Conservation (phyloP, 2,888 invertebrate genomes). For the Crematogaster levior region DNA sequence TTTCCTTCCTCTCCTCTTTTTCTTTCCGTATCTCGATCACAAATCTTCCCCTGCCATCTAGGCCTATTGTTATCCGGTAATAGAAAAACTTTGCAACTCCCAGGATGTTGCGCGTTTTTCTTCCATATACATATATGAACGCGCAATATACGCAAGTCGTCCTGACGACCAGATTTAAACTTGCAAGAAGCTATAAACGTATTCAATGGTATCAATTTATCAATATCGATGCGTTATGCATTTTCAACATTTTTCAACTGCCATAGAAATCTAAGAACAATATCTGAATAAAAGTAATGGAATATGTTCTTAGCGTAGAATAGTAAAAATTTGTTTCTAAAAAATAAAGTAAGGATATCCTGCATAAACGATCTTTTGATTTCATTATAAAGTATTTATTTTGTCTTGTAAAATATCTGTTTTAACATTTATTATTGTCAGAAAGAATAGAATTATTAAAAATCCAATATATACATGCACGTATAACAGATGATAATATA, state of each 20-base stretch:
- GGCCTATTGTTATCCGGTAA: constrained; percentile 64
- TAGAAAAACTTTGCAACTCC: constrained; percentile 62
- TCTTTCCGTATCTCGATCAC: constrained; percentile 56
- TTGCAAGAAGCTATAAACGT: background rate
- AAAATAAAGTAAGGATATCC: background rate
- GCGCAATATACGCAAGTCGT: constrained; percentile 1
- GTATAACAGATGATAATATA: background rate
- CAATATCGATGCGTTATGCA: constrained; percentile 4
- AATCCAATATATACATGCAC: background rate
- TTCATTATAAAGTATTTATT: background rate
- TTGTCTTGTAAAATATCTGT: background rate
- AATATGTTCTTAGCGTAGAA: background rate
- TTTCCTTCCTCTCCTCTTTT: constrained; percentile 54
- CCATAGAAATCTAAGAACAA: background rate
- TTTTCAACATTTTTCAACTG: background rate
- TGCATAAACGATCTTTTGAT: background rate
- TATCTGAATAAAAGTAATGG: background rate
- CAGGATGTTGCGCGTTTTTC: constrained; percentile 42
- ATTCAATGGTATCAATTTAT: constrained; percentile 12
- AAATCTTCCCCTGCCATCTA: constrained; percentile 56
- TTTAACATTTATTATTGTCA: background rate
- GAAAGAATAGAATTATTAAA: background rate
- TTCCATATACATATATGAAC: constrained; percentile 12
- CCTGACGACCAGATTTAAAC: constrained; percentile 23
- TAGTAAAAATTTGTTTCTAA: background rate